phyloP scores from a whole-genome alignment of 2,113 vertebrate species.

The Sakesphorus luctuosus region DNA sequence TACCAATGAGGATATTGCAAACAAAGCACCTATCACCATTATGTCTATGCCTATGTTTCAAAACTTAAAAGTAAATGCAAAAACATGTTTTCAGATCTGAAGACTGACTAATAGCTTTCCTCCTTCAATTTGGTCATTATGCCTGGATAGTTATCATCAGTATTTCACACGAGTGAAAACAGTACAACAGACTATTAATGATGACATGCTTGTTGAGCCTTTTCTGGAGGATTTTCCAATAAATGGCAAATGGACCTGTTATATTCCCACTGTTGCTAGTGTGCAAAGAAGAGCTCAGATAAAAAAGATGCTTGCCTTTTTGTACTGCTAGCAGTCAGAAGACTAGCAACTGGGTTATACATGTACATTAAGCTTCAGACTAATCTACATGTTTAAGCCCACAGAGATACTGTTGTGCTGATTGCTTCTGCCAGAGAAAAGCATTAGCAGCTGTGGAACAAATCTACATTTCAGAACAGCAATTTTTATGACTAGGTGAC shows the following conservation, averaged over 20 bases:
- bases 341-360: neutral
- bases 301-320: neutral
- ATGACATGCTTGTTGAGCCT: neutral
- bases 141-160: neutral
- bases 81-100: neutral
- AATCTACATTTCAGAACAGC: neutral
- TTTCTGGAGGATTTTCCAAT: neutral
- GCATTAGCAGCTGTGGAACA: neutral
- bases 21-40: neutral
- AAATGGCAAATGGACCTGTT: rapidly evolving
- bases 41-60: neutral
- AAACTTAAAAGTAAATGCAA: neutral
- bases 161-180: neutral
- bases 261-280: neutral
- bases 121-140: neutral
- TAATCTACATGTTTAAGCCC: neutral
- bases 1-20: neutral
- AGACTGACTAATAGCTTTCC: neutral
- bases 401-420: neutral
- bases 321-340: neutral
- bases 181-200: rapidly evolving
- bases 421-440: neutral
- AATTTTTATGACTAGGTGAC: neutral
- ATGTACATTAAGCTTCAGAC: neutral
- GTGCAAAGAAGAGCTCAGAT: neutral